Evolutionary conservation across 2,113 vertebrate species (phyloP).

Genomic region (rabbit (Oryctolagus cuniculus)): mOryCun1.1 NC_091449.1:1304501-1305000

Average conservation of each 20-base stretch:
- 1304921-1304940: background rate
- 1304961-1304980: background rate
- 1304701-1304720: conserved; percentile 35
- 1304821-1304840: background rate
- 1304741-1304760: background rate
- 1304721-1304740: background rate
- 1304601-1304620: background rate
- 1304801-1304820: background rate
- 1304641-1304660: background rate
- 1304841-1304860: background rate
- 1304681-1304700: background rate
- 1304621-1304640: background rate
- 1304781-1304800: background rate
- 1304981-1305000: background rate
- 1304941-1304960: background rate
- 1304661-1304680: background rate
- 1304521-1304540: background rate
- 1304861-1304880: background rate
- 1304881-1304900: background rate
- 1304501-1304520: background rate
- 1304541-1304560: background rate
- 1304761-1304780: background rate
- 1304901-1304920: background rate
- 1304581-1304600: background rate
- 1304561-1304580: background rate